phyloP scores from a whole-genome alignment of 2,797 vertebrate genomes.

The Ibycter americanus region DNA sequence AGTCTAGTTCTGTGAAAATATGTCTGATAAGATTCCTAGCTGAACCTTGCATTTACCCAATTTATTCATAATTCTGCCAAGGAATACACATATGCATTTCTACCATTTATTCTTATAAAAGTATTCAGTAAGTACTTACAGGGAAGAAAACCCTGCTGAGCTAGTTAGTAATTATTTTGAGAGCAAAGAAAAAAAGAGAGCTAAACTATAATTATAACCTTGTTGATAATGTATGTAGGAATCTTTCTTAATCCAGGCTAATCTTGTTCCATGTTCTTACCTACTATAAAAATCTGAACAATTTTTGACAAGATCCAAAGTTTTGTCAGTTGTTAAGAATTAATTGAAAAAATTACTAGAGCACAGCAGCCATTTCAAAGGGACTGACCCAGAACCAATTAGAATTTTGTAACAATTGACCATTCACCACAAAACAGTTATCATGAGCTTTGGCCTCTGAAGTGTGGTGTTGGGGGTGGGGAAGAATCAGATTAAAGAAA shows the following conservation, averaged over 20 bases:
- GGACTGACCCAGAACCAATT: conserved; percentile 87
- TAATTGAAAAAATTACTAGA: conserved; percentile 86
- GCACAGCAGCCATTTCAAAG: conserved; percentile 76
- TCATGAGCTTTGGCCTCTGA: conserved; percentile 77
- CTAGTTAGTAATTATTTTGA: conserved; percentile 35
- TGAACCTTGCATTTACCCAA: not conserved
- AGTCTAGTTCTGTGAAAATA: not conserved
- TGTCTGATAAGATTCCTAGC: not conserved
- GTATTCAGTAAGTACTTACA: not conserved
- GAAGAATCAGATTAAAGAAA: conserved; percentile 72
- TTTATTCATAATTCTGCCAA: not conserved
- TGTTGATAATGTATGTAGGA: conserved; percentile 24
- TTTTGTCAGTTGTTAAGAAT: conserved; percentile 85
- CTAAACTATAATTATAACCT: conserved; percentile 50
- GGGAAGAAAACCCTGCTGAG: conserved; percentile 23
- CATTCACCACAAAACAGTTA: conserved; percentile 78
- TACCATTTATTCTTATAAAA: not conserved
- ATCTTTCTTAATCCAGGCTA: conserved; percentile 34
- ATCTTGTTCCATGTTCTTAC: conserved; percentile 55
- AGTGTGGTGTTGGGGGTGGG: conserved; percentile 72
- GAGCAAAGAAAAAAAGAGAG: not conserved
- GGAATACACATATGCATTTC: not conserved
- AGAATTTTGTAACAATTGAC: conserved; percentile 84
- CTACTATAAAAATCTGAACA: conserved; percentile 74
- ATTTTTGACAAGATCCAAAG: conserved; percentile 81